A percentile compares a stretch with the other conserved stretches of the same genome.
Evolutionary conservation across 1,140 invertebrate species (phyloP).

Genomic region (Hesperophylax magnus): DNA sequence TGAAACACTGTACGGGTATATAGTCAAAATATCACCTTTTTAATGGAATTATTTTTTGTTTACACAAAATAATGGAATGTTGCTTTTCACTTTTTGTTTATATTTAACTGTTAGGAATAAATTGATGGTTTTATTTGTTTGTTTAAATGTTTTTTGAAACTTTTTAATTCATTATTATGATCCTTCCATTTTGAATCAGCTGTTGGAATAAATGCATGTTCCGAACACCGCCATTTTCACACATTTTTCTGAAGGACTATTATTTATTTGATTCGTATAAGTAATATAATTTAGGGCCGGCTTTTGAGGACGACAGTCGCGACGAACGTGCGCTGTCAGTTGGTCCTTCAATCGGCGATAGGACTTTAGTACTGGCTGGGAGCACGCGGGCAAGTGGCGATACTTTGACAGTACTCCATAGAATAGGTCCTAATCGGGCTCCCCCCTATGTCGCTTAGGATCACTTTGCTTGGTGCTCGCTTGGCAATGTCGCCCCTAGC

Average conservation of each 20-base stretch:
- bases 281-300: neutral
- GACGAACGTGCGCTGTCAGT: conserved; percentile 11
- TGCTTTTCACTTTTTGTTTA: conserved; percentile 11
- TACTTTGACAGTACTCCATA: conserved; percentile 37
- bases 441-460: conserved; percentile 38
- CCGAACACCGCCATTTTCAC: conserved; percentile 10
- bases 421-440: conserved; percentile 22
- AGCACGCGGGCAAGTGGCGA: conserved; percentile 51
- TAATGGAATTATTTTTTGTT: neutral
- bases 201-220: conserved; percentile 3
- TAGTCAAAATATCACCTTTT: neutral
- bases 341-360: conserved; percentile 8
- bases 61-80: conserved; percentile 18
- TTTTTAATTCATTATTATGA: neutral
- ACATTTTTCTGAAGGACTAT: neutral
- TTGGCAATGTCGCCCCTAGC: conserved; percentile 22
- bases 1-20: neutral
- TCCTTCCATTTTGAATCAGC: conserved; percentile 29
- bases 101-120: no score
- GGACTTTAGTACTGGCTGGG: conserved; percentile 42
- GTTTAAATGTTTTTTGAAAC: no score
- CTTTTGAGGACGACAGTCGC: neutral
- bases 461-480: conserved; percentile 13
- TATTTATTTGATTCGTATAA: neutral
- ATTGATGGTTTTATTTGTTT: no score